A percentile compares a stretch with the other conserved stretches of the same genome.
Evolutionary conservation across 2,797 vertebrate species (phyloP).

Genomic region (Lacerta agilis): DNA sequence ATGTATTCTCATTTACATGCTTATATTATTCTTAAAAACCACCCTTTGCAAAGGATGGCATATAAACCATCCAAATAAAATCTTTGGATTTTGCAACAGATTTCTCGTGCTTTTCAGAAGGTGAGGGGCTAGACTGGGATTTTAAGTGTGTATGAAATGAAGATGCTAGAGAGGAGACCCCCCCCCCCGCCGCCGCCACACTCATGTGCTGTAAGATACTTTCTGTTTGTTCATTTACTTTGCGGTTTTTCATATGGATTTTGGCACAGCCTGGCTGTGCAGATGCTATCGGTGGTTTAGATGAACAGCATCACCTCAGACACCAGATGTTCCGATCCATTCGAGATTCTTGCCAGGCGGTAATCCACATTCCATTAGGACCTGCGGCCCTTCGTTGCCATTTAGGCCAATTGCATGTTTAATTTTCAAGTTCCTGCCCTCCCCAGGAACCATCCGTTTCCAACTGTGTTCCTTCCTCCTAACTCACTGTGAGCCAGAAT

Average conservation of each 20-base stretch:
- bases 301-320: slow-evolving; percentile 64
- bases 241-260: slow-evolving; percentile 37
- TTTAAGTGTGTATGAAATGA: neutral
- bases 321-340: slow-evolving; percentile 73
- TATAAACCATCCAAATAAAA: too few species aligned
- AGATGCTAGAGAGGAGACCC: neutral
- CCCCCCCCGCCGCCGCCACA: neutral
- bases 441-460: neutral
- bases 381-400: slow-evolving; percentile 57
- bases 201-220: neutral
- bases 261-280: slow-evolving; percentile 56
- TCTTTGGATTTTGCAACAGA: neutral
- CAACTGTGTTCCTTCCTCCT: neutral
- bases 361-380: slow-evolving; percentile 61
- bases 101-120: neutral
- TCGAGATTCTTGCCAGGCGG: slow-evolving; percentile 63
- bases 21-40: too few species aligned
- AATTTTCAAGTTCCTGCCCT: slow-evolving; percentile 34
- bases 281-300: slow-evolving; percentile 67
- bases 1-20: too few species aligned
- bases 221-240: neutral
- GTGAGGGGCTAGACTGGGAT: neutral
- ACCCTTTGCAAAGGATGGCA: too few species aligned
- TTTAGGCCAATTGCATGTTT: slow-evolving; percentile 59
- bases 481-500: slow-evolving; percentile 50